These are phyloP conservation scores for Macrobrachium nipponense DNA, from an alignment of 1,140 invertebrate species.

Conservation along the genomic window DNA sequence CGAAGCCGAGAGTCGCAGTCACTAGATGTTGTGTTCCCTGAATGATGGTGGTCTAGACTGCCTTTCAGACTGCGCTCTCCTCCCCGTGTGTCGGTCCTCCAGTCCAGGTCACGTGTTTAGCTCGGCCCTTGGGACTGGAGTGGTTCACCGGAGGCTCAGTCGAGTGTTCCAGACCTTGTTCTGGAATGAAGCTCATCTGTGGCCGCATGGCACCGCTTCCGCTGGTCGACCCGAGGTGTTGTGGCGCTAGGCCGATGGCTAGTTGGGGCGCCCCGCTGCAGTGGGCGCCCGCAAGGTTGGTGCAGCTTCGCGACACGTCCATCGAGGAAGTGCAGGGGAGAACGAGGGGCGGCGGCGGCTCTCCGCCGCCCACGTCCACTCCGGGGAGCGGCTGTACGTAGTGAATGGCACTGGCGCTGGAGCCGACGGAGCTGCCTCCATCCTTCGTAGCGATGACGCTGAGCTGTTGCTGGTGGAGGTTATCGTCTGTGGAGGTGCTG, in stretches of 20 bases:
- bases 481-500: slow-evolving; percentile 38
- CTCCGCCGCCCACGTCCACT: neutral
- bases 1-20: neutral
- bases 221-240: neutral
- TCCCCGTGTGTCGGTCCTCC: slow-evolving; percentile 37
- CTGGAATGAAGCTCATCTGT: slow-evolving; percentile 12
- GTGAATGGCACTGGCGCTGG: slow-evolving; percentile 11
- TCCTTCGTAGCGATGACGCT: neutral
- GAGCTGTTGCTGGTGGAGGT: neutral
- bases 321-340: too few relatives aligned
- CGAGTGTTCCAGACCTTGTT: slow-evolving; percentile 15
- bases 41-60: neutral
- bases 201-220: neutral
- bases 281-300: neutral
- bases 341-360: neutral
- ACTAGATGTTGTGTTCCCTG: neutral
- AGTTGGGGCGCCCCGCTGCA: slow-evolving; percentile 3
- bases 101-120: slow-evolving; percentile 51
- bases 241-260: slow-evolving; percentile 4
- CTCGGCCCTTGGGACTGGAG: slow-evolving; percentile 46
- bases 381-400: slow-evolving; percentile 48
- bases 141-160: slow-evolving; percentile 7
- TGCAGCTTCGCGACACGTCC: too few relatives aligned
- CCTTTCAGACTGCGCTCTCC: slow-evolving; percentile 40
- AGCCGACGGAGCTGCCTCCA: neutral